Evolutionary conservation across 2,113 vertebrate species (phyloP), one percentile per base, ranked within the genome.

Genomic region (Mixornis gularis): DNA sequence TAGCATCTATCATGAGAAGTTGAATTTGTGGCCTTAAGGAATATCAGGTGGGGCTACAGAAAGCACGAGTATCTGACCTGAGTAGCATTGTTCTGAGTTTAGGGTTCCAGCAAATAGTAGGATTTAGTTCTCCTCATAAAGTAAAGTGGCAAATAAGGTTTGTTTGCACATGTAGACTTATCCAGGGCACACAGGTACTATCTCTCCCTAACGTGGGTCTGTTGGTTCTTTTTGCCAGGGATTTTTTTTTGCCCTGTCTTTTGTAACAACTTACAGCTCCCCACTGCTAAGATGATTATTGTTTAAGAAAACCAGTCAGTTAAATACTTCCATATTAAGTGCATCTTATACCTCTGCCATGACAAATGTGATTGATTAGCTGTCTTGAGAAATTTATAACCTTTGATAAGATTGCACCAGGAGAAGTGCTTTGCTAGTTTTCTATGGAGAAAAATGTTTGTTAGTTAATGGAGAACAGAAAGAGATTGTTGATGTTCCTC

Each of bases 391-490:
- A 82, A 85, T 89, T 19, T 73, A 73, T 66, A 83, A 83, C 69
- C 77, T 85, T 86, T 88, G 82, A 44, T 79, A 92, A 79, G 48
- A 76, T 36, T 77, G 55, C 48, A 56, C 40, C 68, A 24, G 40
- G 46, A 58, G 46, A 91, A 89, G 30, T 70, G 71, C 87, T 70
- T 65, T 82, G 71, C 73, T 82, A 56, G 81, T 58, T 94, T 91
- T 73, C 76, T 85, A 24, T 41, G 66, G 66, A 82, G 84, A 85
- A 55, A 36, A 59, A 38, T 36, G 56, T 59, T 59, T 59, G 34
- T 12, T 59, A 36, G 34, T 59, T 36, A 92, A 26, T 49, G 68
- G 64, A 83, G 87, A 87, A 44, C 16, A 13, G 77, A 79, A 91
- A 66, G 78, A 55, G 43, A 36, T 70, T 85, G 93, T 81, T 81